Percentiles rank a stretch among this genome's conserved stretches.
Conservation (phyloP, 2,113 vertebrate species). For the Corynorhinus townsendii region DNA sequence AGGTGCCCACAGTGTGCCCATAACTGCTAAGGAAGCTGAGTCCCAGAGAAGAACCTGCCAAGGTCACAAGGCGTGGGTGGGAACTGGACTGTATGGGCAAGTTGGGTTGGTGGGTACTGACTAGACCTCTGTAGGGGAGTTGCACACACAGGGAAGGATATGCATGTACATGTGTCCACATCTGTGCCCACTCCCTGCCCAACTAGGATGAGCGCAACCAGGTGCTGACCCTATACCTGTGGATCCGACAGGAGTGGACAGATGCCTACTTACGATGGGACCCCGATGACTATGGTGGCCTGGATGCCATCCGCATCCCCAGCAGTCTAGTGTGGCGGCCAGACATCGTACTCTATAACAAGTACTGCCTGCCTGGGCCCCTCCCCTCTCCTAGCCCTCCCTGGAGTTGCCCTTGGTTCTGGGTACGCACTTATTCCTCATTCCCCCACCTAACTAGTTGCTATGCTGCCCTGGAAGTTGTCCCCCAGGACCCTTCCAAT, state of each 20-base stretch:
- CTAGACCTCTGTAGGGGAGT: not conserved
- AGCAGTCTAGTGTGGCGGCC: conserved; percentile 93
- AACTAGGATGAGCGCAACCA: conserved; percentile 86
- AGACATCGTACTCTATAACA: conserved; percentile 95
- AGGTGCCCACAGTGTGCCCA: not conserved
- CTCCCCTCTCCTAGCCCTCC: not conserved
- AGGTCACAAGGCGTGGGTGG: not conserved
- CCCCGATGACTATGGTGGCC: conserved; percentile 88
- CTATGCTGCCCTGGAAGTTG: not conserved
- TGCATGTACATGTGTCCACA: not conserved
- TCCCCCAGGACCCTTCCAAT: not conserved
- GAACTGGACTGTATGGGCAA: not conserved
- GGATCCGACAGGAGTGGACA: conserved; percentile 92
- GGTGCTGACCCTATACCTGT: conserved; percentile 87
- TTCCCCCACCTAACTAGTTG: not conserved
- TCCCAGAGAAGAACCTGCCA: not conserved
- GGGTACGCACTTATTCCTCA: too few species aligned
- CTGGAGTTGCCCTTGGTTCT: not conserved
- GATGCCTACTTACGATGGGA: conserved; percentile 89
- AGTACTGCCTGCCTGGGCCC: conserved; percentile 75
- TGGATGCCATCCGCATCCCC: conserved; percentile 92
- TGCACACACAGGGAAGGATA: not conserved
- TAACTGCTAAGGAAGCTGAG: not conserved
- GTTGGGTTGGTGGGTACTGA: not conserved
- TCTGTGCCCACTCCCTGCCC: not conserved